Evolutionary conservation across 2,888 invertebrate species (phyloP).

Genomic region (Chloroclystis v-ata): DNA sequence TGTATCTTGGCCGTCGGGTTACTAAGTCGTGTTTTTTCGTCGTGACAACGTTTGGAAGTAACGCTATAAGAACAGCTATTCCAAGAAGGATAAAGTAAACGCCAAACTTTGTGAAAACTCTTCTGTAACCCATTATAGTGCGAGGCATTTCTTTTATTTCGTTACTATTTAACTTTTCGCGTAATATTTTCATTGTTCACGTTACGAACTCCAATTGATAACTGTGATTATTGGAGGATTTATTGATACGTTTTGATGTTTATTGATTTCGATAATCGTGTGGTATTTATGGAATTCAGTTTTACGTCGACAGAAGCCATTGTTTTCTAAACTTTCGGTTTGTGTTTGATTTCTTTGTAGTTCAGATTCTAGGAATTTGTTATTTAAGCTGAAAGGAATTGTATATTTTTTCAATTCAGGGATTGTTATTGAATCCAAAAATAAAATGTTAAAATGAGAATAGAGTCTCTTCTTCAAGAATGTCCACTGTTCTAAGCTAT

Average conservation of each 20-base stretch:
- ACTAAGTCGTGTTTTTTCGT: conserved; percentile 16
- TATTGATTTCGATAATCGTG: conserved; percentile 4
- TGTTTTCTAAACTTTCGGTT: conserved; percentile 11
- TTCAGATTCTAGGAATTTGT: not conserved
- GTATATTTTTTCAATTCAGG: too few relatives aligned
- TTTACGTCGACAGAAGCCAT: not conserved
- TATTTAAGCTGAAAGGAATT: too few relatives aligned
- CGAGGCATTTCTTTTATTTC: conserved; percentile 46
- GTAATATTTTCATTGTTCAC: conserved; percentile 22
- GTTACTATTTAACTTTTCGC: conserved; percentile 32
- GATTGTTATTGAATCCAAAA: too few relatives aligned
- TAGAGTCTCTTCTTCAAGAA: too few relatives aligned
- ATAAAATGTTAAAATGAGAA: too few relatives aligned
- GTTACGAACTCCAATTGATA: not conserved
- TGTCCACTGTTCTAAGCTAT: too few relatives aligned
- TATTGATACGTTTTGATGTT: not conserved
- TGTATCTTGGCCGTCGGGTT: conserved; percentile 33
- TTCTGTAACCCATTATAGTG: conserved; percentile 40
- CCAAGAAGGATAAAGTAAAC: conserved; percentile 33
- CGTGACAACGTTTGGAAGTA: conserved; percentile 41
- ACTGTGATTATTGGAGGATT: conserved; percentile 1
- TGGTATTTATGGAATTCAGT: conserved; percentile 12
- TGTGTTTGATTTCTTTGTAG: not conserved
- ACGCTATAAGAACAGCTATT: conserved; percentile 35
- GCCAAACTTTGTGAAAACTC: conserved; percentile 32